Evolutionary conservation across 2,797 vertebrate genomes (phyloP).

Genomic region (Sebastes minor): DNA sequence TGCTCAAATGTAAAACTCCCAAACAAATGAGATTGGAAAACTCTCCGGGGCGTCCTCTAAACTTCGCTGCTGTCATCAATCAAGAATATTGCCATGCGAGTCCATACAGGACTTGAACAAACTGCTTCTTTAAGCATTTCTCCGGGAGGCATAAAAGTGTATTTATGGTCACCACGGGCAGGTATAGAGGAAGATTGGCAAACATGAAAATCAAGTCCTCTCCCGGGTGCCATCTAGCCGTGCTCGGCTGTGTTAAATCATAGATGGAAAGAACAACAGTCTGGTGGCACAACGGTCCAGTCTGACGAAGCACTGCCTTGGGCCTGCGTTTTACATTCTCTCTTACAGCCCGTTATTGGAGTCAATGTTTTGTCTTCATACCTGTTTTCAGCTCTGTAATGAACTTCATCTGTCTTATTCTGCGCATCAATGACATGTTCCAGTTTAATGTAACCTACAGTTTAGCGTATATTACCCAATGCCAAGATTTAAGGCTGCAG

Average conservation of each 20-base stretch:
- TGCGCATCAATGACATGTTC: conserved; percentile 77
- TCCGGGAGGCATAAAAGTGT: conserved; percentile 78
- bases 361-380: conserved; percentile 78
- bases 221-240: conserved; percentile 72
- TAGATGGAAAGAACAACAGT: conserved; percentile 71
- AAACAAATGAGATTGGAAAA: conserved; percentile 73
- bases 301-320: conserved; percentile 66
- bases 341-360: conserved; percentile 61
- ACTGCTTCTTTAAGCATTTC: conserved; percentile 82
- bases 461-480: conserved; percentile 66
- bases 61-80: conserved; percentile 71
- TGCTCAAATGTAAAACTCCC: conserved; percentile 72
- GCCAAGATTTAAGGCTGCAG: conserved; percentile 68
- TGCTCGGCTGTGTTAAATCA: conserved; percentile 74
- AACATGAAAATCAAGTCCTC: conserved; percentile 81
- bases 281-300: conserved; percentile 62
- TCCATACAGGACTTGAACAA: conserved; percentile 72
- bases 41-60: conserved; percentile 69
- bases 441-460: conserved; percentile 66
- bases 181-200: conserved; percentile 80
- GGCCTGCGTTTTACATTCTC: conserved; percentile 58
- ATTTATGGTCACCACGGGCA: conserved; percentile 76
- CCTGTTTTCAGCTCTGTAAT: conserved; percentile 72
- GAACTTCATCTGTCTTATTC: conserved; percentile 84
- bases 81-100: conserved; percentile 72